These are phyloP conservation scores for Suricata suricatta DNA, from an alignment of 2,113 vertebrate genomes.

Conservation along the genomic window DNA sequence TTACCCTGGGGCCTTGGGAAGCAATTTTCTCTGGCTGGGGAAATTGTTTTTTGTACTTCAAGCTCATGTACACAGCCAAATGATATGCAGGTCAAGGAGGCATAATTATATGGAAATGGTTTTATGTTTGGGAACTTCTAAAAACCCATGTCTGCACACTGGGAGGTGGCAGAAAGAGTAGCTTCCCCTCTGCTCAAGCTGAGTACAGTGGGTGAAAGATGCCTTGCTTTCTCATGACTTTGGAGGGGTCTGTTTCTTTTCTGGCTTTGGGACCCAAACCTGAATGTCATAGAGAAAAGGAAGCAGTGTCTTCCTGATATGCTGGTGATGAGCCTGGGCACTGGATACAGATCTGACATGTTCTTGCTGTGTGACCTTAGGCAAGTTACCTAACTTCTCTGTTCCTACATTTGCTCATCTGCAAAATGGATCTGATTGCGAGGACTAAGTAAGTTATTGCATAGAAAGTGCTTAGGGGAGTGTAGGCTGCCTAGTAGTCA, in stretches of 20 bases:
- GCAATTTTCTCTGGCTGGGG: slow-evolving; percentile 65
- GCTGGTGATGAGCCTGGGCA: neutral
- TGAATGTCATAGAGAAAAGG: neutral
- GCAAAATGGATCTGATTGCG: neutral
- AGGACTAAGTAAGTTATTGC: neutral
- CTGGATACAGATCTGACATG: neutral
- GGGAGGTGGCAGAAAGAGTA: neutral
- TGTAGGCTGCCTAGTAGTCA: too few relatives aligned
- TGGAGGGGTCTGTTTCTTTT: neutral
- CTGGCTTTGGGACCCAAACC: neutral
- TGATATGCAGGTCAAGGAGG: slow-evolving; percentile 69
- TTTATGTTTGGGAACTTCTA: slow-evolving; percentile 56
- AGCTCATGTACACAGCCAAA: slow-evolving; percentile 31
- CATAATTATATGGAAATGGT: slow-evolving; percentile 64
- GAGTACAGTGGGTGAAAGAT: neutral
- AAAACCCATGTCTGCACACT: neutral
- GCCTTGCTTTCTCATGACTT: neutral
- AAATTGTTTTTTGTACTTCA: slow-evolving; percentile 63
- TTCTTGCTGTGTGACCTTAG: neutral
- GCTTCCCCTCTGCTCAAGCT: neutral
- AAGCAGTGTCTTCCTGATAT: neutral
- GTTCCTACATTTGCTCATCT: neutral
- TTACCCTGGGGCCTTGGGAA: slow-evolving; percentile 51
- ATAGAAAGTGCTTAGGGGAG: neutral
- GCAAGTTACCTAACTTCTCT: neutral